These are phyloP conservation scores for Drosophila neonasuta DNA, from an alignment of 2,888 invertebrate species.

Conservation along the genomic window DNA sequence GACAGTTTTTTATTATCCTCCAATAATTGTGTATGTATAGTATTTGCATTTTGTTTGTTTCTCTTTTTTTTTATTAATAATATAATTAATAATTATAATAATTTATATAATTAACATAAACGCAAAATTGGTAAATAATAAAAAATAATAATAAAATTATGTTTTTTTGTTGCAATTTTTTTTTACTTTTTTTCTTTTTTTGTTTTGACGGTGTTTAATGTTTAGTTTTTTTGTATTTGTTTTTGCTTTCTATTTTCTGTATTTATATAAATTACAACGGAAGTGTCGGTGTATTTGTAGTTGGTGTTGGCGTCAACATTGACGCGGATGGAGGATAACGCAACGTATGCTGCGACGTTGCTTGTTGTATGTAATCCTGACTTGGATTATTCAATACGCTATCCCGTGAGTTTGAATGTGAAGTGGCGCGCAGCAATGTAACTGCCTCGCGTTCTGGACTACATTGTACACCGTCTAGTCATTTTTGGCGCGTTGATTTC, in stretches of 20 bases:
- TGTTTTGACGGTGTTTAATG: constrained; percentile 42
- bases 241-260: constrained; percentile 29
- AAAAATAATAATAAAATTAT: constrained; percentile 78
- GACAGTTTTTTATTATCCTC: constrained; percentile 43
- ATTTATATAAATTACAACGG: constrained; percentile 82
- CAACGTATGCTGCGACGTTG: constrained; percentile 83
- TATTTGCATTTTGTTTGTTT: constrained; percentile 54
- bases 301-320: constrained; percentile 83
- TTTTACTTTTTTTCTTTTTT: constrained; percentile 55
- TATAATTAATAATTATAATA: constrained; percentile 80
- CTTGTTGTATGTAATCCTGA: constrained; percentile 84
- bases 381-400: constrained; percentile 83
- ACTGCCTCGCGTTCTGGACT: constrained; percentile 86
- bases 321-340: constrained; percentile 83
- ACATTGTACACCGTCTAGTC: constrained; percentile 89
- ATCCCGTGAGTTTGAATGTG: constrained; percentile 86
- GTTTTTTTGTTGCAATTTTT: constrained; percentile 52
- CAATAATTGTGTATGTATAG: constrained; percentile 49
- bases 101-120: constrained; percentile 81
- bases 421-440: constrained; percentile 85
- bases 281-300: constrained; percentile 83
- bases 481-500: constrained; percentile 95
- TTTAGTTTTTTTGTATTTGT: constrained; percentile 16
- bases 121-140: constrained; percentile 80
- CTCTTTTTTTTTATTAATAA: constrained; percentile 67